Evolutionary conservation across 2,797 vertebrate genomes (phyloP).

Genomic region (Denticeps clupeoides): DNA sequence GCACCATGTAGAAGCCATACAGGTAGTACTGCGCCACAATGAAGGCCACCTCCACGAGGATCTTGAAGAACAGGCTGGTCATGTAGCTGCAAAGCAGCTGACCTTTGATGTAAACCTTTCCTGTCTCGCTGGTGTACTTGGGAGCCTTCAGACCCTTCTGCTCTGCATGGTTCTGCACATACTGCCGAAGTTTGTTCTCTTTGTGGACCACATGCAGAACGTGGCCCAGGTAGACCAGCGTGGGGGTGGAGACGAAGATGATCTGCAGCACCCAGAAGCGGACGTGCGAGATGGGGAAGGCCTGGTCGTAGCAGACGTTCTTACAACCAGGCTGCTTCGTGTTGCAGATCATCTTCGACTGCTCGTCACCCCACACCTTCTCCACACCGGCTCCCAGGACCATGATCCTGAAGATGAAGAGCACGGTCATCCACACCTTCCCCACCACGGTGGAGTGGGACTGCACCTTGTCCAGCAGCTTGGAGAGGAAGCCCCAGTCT

Average conservation of each 20-base stretch:
- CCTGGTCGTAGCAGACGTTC: slow-evolving; percentile 90
- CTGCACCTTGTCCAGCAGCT: slow-evolving; percentile 62
- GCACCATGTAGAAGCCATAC: slow-evolving; percentile 79
- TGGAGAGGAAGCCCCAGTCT: slow-evolving; percentile 60
- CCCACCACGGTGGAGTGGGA: slow-evolving; percentile 74
- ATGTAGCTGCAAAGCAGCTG: slow-evolving; percentile 82
- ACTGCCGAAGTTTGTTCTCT: slow-evolving; percentile 79
- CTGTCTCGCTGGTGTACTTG: slow-evolving; percentile 57
- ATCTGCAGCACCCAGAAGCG: slow-evolving; percentile 95
- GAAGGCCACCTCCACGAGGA: slow-evolving; percentile 81
- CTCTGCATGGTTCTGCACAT: slow-evolving; percentile 36
- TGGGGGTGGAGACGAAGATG: slow-evolving; percentile 84
- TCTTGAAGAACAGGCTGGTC: slow-evolving; percentile 77
- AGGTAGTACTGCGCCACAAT: slow-evolving; percentile 60
- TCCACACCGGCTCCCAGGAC: slow-evolving; percentile 84
- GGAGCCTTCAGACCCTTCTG: slow-evolving; percentile 23
- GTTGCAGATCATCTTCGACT: slow-evolving; percentile 85
- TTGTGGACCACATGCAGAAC: slow-evolving; percentile 82
- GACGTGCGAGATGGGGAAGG: slow-evolving; percentile 89
- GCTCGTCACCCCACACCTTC: slow-evolving; percentile 89
- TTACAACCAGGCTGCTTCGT: slow-evolving; percentile 88
- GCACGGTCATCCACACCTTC: slow-evolving; percentile 90
- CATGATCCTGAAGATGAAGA: slow-evolving; percentile 92
- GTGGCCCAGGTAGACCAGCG: slow-evolving; percentile 81
- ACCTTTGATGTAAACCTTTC: slow-evolving; percentile 78